Evolutionary conservation across 2,888 invertebrate genomes (phyloP).

Genomic region (Agrilus mali): DNA sequence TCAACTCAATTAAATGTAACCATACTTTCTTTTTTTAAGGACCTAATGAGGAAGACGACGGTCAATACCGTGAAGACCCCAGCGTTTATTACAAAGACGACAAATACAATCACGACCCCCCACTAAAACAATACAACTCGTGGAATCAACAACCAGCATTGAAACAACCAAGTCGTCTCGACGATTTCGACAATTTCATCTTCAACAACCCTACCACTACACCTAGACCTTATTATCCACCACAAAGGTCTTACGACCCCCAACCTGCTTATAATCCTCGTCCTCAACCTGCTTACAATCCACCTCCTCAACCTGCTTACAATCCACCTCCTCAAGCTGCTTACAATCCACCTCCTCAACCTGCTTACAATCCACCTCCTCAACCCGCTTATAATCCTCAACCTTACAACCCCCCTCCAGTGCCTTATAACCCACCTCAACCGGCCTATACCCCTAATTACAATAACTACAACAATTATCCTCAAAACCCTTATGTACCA

Average conservation of each 20-base stretch:
- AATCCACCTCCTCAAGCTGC: constrained; percentile 15
- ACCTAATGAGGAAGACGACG: constrained; percentile 66
- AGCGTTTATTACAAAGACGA: constrained; percentile 63
- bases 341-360: constrained; percentile 19
- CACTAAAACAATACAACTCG: constrained; percentile 25
- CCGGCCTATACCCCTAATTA: constrained; percentile 4
- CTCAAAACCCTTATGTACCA: constrained; percentile 6
- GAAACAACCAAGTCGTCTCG: constrained; percentile 15
- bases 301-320: constrained; percentile 15
- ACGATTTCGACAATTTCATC: constrained; percentile 10
- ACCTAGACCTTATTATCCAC: constrained; percentile 15
- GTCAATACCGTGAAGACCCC: constrained; percentile 77
- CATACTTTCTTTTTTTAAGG: constrained; percentile 11
- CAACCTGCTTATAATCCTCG: constrained; percentile 13
- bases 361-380: constrained; percentile 22
- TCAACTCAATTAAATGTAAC: not conserved
- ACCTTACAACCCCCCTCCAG: constrained; percentile 18
- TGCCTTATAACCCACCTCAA: constrained; percentile 20
- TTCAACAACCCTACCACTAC: constrained; percentile 17
- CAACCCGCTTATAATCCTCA: constrained; percentile 6
- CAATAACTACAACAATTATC: constrained; percentile 9
- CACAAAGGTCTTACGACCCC: constrained; percentile 11
- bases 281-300: constrained; percentile 14
- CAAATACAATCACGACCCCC: constrained; percentile 22
- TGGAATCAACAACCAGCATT: constrained; percentile 15